A percentile compares a stretch with the other conserved stretches of the same genome.
Conservation (phyloP, 2,797 vertebrate species). For the Fistularia tabacaria region DNA sequence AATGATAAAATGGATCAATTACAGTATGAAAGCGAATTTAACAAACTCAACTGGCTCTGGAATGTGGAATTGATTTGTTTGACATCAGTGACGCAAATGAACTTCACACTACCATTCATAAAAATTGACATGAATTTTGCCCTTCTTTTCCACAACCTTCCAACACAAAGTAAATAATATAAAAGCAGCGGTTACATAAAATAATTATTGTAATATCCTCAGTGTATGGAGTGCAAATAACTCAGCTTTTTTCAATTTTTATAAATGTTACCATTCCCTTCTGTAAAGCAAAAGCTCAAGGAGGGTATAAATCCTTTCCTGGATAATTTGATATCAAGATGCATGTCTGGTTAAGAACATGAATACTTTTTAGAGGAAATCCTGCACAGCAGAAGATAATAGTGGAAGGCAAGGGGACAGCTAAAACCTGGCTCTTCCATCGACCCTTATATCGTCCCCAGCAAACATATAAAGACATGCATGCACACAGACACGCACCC, state of each 20-base stretch:
- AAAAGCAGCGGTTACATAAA: conserved; percentile 41
- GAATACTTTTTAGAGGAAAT: conserved; percentile 60
- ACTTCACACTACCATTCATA: conserved; percentile 3
- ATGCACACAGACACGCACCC: conserved; percentile 3
- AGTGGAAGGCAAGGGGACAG: conserved; percentile 15
- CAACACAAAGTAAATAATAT: conserved; percentile 15
- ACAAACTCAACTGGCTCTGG: too few relatives aligned
- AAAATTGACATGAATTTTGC: conserved; percentile 2
- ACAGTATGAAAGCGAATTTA: conserved; percentile 8
- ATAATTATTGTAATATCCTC: too few relatives aligned
- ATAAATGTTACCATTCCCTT: conserved; percentile 22
- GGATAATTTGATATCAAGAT: conserved; percentile 25
- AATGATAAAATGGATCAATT: conserved; percentile 18
- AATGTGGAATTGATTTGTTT: not conserved
- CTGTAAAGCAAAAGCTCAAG: conserved; percentile 19
- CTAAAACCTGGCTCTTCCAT: conserved; percentile 43
- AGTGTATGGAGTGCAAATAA: conserved; percentile 61
- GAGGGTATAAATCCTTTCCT: too few relatives aligned
- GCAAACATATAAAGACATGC: conserved; percentile 9
- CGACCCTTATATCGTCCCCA: conserved; percentile 27
- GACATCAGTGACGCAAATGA: not conserved
- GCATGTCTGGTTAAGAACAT: conserved; percentile 61
- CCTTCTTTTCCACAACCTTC: conserved; percentile 11
- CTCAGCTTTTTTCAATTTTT: conserved; percentile 19
- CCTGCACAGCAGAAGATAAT: conserved; percentile 95